Evolutionary conservation across 2,113 vertebrate genomes (phyloP), one percentile per base, ranked within the genome.

Genomic region (Redunca redunca): DNA sequence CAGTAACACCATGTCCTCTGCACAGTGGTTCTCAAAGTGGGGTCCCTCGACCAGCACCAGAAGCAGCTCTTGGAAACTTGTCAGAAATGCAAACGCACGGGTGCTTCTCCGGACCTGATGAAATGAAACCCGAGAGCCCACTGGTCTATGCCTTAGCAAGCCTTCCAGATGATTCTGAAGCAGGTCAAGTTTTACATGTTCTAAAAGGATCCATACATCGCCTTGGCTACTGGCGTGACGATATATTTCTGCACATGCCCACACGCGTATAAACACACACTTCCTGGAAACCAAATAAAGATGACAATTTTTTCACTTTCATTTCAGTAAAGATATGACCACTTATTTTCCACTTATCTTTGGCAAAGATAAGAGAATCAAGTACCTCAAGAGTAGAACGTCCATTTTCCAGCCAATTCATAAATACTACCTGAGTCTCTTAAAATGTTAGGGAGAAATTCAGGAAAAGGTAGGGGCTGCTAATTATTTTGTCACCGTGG

Each of bases 201-300:
- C 7, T n/a, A 23, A 12, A 78, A 67, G 33, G 57, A 62, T 9
- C 16, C 12, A 6, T 5, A 5, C 6, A 6, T 67, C 43, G 67
- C 15, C 3, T n/a, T n/a, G 25, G 71, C 74, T 74, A 8, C 57
- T 74, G 19, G 86, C 48, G 36, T 19, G 21, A n/a, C 48, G 28
- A 62, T 80, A 33, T 55, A 30, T 43, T 57, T 21, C 2, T 33
- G 55, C 1, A 0, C 0, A 12, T 2, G 13, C 4, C 2, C 0
- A 1, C 0, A 26, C 3, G 11, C n/a, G 4, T 21, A 10, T 15
- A 30, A 6, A 21, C n/a, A 48, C 23, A 48, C 25, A 23, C 17
- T 17, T 28, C 3, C 36, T 55, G 36, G 12, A 57, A 93, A 53
- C 13, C 12, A 89, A 50, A 52, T 23, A 60, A 81, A 80, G 19